A percentile compares a stretch with the other conserved stretches of the same genome.
These are phyloP conservation scores for Zaprionus tsacasi DNA, from an alignment of 1,140 invertebrate genomes.

Conservation along the genomic window DNA sequence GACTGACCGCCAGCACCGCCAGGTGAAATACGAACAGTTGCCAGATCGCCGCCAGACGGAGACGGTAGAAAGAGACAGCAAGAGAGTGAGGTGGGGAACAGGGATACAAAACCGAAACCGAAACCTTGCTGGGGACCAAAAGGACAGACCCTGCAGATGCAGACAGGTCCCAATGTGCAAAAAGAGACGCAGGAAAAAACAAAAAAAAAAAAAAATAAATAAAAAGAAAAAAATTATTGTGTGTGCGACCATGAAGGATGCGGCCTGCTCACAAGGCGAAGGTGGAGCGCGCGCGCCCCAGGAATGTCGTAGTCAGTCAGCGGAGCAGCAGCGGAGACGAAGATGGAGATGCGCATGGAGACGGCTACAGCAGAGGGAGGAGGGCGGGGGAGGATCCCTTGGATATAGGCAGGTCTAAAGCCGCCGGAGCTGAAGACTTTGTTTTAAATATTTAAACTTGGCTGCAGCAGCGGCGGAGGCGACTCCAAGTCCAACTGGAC, in stretches of 20 bases:
- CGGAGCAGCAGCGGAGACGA: conserved; percentile 26
- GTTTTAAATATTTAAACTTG: conserved; percentile 82
- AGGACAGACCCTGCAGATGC: conserved; percentile 55
- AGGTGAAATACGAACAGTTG: conserved; percentile 79
- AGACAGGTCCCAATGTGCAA: conserved; percentile 59
- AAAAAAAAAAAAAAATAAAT: conserved; percentile 39
- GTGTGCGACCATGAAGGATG: conserved; percentile 68
- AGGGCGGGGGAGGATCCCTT: background rate
- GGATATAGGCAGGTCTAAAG: conserved; percentile 19
- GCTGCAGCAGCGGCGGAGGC: conserved; percentile 47
- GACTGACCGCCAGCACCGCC: conserved; percentile 62
- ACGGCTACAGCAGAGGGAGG: conserved; percentile 15
- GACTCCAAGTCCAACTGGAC: conserved; percentile 41
- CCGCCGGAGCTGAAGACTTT: conserved; percentile 59
- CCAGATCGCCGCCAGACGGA: conserved; percentile 29
- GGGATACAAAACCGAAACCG: conserved; percentile 51
- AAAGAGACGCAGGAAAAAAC: conserved; percentile 22
- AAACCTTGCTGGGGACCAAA: conserved; percentile 44
- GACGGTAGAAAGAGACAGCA: conserved; percentile 28
- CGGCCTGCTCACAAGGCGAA: conserved; percentile 48
- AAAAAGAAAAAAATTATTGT: conserved; percentile 57
- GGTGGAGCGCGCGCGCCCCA: conserved; percentile 71
- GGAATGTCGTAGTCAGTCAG: conserved; percentile 56
- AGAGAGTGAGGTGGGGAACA: conserved; percentile 13
- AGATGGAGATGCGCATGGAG: conserved; percentile 47